Conservation (phyloP, 2,888 invertebrate species). For the Pristionchus mayeri region DNA sequence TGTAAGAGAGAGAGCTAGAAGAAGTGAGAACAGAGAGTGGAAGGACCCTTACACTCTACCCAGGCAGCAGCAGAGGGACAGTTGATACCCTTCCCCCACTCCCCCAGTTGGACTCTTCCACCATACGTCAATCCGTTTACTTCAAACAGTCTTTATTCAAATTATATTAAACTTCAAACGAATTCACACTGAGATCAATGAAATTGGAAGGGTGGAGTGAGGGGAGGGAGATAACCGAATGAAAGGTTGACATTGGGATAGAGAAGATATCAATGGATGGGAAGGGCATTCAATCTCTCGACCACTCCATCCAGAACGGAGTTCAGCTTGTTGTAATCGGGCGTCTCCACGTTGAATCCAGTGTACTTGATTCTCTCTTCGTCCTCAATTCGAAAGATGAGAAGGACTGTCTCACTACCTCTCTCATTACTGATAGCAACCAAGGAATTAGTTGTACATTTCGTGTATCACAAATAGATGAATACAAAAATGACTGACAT, state of each 20-base stretch:
- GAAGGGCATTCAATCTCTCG: slow-evolving; percentile 18
- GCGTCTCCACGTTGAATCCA: slow-evolving; percentile 51
- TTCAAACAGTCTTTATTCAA: too few species aligned
- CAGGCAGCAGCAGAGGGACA: slow-evolving; percentile 7
- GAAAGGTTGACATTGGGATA: background rate
- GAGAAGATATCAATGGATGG: background rate
- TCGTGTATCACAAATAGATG: too few species aligned
- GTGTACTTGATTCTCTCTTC: slow-evolving; percentile 62
- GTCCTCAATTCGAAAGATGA: slow-evolving; percentile 60
- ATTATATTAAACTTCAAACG: background rate
- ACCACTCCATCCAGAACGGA: slow-evolving; percentile 22
- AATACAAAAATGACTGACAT: too few species aligned
- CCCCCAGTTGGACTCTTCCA: background rate
- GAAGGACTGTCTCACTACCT: too few species aligned
- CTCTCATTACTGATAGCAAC: too few species aligned
- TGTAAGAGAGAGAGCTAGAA: slow-evolving; percentile 22
- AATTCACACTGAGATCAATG: slow-evolving; percentile 23
- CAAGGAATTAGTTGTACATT: too few species aligned
- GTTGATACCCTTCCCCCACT: slow-evolving; percentile 19
- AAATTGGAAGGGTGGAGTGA: background rate
- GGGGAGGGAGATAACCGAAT: background rate
- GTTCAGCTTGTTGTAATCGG: slow-evolving; percentile 30
- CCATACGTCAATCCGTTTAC: slow-evolving; percentile 1
- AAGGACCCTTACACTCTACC: slow-evolving; percentile 38
- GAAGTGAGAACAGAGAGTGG: slow-evolving; percentile 36